These are phyloP conservation scores for Phymorhynchus buccinoides DNA, from an alignment of 1,140 invertebrate species.

Conservation along the genomic window DNA sequence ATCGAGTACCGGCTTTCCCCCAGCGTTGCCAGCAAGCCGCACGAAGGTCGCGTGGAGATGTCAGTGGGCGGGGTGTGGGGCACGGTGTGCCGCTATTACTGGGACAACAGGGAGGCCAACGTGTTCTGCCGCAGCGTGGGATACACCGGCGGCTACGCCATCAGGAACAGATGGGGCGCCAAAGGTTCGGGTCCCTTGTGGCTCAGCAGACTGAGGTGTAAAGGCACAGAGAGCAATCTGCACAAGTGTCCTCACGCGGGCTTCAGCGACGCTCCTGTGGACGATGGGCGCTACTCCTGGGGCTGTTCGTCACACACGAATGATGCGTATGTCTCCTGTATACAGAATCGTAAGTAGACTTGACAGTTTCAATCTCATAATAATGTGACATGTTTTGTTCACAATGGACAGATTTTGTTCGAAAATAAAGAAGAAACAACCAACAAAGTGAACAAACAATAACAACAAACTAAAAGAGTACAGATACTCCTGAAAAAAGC, in stretches of 20 bases:
- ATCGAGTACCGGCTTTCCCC: slow-evolving; percentile 38
- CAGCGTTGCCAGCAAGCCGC: slow-evolving; percentile 16
- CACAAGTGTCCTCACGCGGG: slow-evolving; percentile 60
- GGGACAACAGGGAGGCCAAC: slow-evolving; percentile 60
- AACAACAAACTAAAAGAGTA: too few species aligned
- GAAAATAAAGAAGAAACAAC: too few species aligned
- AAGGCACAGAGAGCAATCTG: slow-evolving; percentile 56
- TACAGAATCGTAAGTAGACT: slow-evolving; percentile 57
- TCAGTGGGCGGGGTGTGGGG: slow-evolving; percentile 73
- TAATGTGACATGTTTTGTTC: too few species aligned
- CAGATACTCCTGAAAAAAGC: too few species aligned
- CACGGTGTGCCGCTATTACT: slow-evolving; percentile 65
- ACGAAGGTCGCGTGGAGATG: slow-evolving; percentile 83
- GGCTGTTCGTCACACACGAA: slow-evolving; percentile 56
- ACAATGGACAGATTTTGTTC: too few species aligned
- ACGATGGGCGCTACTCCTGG: background rate
- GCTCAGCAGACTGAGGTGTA: slow-evolving; percentile 64
- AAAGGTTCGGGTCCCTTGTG: slow-evolving; percentile 63
- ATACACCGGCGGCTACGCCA: slow-evolving; percentile 59
- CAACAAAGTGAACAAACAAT: too few species aligned
- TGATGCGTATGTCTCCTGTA: slow-evolving; percentile 67
- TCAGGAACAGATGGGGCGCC: slow-evolving; percentile 52
- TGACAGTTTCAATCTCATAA: too few species aligned
- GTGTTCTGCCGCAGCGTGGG: slow-evolving; percentile 61
- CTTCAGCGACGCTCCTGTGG: slow-evolving; percentile 52